phyloP scores from a whole-genome alignment of 1,140 invertebrate genomes.

The Druon quercuslanigerum region DNA sequence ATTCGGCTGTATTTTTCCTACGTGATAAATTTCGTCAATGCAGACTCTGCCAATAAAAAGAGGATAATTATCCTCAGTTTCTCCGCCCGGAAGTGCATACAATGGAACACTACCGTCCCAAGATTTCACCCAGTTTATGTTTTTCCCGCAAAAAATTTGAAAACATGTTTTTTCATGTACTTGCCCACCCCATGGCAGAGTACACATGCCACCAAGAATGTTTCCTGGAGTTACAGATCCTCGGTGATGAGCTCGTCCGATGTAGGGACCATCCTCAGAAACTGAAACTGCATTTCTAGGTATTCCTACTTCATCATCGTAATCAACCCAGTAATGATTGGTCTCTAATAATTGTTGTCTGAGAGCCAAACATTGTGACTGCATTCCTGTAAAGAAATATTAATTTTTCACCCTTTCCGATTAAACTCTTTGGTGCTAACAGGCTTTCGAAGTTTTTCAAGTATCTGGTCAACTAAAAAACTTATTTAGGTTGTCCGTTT shows the following conservation, averaged over 20 bases:
- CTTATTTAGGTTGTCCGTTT: no score
- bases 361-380: constrained; percentile 47
- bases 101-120: constrained; percentile 60
- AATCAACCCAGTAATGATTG: constrained; percentile 60
- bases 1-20: constrained; percentile 67
- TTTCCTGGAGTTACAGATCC: constrained; percentile 59
- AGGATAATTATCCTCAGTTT: constrained; percentile 62
- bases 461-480: no score
- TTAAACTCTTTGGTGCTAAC: no score
- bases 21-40: constrained; percentile 56
- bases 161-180: constrained; percentile 56
- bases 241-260: constrained; percentile 60
- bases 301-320: constrained; percentile 50
- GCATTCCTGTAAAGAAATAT: neutral
- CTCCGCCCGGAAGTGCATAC: constrained; percentile 61
- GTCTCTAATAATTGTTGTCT: constrained; percentile 60
- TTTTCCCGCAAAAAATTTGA: constrained; percentile 59
- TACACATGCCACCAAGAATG: constrained; percentile 51
- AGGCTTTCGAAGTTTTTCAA: no score
- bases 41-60: constrained; percentile 64
- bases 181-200: constrained; percentile 57
- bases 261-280: constrained; percentile 57
- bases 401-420: no score
- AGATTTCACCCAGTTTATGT: constrained; percentile 59
- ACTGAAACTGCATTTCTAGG: constrained; percentile 56